A percentile compares a stretch with the other conserved stretches of the same genome.
Evolutionary conservation across 2,888 invertebrate species (phyloP).

Genomic region (Platycnemis pennipes): DNA sequence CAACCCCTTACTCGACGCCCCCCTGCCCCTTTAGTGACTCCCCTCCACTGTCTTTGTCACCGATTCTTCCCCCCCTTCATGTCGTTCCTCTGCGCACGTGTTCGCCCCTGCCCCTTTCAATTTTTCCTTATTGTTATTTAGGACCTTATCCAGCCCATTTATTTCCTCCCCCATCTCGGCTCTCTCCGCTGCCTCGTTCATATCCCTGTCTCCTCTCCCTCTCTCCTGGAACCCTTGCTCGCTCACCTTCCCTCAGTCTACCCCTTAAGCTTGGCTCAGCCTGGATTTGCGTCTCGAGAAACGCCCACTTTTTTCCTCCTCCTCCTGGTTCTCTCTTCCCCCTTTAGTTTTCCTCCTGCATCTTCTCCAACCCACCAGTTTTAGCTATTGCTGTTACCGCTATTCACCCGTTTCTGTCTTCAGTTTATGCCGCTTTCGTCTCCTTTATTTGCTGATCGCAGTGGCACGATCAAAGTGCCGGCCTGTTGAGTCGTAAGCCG

Average conservation of each 20-base stretch:
- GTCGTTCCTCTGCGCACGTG: constrained; percentile 20
- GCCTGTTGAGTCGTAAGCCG: too few relatives aligned
- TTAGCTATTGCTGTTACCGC: too few relatives aligned
- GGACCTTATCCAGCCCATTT: not conserved
- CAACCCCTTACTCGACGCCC: not conserved
- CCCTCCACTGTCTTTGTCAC: not conserved
- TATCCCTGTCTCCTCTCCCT: not conserved
- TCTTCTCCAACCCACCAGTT: too few relatives aligned
- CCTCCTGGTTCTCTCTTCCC: not conserved
- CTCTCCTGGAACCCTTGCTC: not conserved
- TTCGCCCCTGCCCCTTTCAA: constrained; percentile 22
- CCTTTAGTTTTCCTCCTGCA: not conserved
- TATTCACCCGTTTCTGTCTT: too few relatives aligned
- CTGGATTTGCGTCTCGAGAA: not conserved
- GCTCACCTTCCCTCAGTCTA: not conserved
- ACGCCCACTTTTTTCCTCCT: not conserved
- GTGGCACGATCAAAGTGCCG: too few relatives aligned
- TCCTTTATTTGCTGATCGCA: too few relatives aligned
- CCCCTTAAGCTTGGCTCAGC: not conserved
- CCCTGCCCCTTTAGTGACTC: not conserved
- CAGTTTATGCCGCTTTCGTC: too few relatives aligned
- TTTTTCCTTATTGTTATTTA: constrained; percentile 34
- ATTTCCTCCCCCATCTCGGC: not conserved
- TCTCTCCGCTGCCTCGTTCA: not conserved
- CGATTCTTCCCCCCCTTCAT: not conserved